Base-by-base conservation (phyloP, 64 coral and sea anemone species). In the Montipora foliosa region DNA sequence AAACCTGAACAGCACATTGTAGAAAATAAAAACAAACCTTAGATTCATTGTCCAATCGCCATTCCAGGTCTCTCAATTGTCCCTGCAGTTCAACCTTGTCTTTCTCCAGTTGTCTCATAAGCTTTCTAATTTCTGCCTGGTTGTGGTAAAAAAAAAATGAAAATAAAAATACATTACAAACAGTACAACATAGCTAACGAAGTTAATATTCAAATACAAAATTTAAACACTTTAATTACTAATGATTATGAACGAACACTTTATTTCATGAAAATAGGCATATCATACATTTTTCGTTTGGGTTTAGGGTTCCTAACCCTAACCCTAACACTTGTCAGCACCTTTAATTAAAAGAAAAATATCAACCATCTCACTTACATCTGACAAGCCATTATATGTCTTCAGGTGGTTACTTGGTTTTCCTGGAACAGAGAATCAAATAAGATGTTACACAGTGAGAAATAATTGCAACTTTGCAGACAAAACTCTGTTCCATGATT, bases 11-110 rank as follows among this genome's bases (percentile, higher is more conserved):
- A 57, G 0, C 19, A n/a, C 45, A 67, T 3, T 37, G 4, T 37
- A 37, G 37, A 25, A 53, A 89, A 79, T 66, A 2, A 21, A 21
- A 8, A 62, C 80, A 53, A 83, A 99, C 98, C 98, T 96, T 94
- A 66, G 98, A 99, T 95, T 99, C 98, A 69, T 99, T 99, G 76
- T 99, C 94, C 49, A 99, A 87, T 16, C 98, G 96, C 98, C 98
- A 99, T 89, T 99, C 98, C 58, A 99, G 70, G 87, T 99, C 98
- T 70, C 92, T 88, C 5, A 99, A 53, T 24, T 99, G 98, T 79
- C 98, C 98, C 79, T 99, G 92, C 6, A 99, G 86, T 64, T 93
- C 87, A 12, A 92, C 70, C 78, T 94, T 99, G 46, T 99, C 97
- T 78, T 95, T 84, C 5, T 99, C 97, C 70, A 96, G 77, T 49